Conservation (phyloP, 2,888 invertebrate genomes). For the Oscheius sp. region DNA sequence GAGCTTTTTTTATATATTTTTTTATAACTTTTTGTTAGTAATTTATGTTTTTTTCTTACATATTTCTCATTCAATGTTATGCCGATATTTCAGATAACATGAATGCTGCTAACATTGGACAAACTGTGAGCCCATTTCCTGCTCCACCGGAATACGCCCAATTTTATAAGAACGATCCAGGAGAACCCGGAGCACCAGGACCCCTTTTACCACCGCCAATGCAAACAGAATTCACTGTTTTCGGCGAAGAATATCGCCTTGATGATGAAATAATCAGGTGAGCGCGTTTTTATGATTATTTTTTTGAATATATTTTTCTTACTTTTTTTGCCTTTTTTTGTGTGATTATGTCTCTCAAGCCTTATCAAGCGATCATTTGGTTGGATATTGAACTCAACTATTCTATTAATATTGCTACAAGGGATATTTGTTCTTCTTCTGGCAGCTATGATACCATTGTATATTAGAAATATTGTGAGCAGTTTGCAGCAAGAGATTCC, state of each 20-base stretch:
- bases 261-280: slow-evolving; percentile 61
- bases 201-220: slow-evolving; percentile 55
- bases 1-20: too few relatives aligned
- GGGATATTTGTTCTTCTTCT: neutral
- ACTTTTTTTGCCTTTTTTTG: neutral
- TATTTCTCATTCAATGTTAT: neutral
- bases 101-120: slow-evolving; percentile 42
- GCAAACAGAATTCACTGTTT: slow-evolving; percentile 63
- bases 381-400: neutral
- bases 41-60: neutral
- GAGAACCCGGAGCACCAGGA: neutral
- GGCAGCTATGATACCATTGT: neutral
- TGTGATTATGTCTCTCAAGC: neutral
- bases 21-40: too few relatives aligned
- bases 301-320: neutral
- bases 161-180: slow-evolving; percentile 56
- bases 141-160: slow-evolving; percentile 64
- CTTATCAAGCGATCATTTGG: neutral
- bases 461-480: neutral
- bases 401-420: neutral
- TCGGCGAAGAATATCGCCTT: slow-evolving; percentile 62
- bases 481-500: neutral
- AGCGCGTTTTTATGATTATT: neutral
- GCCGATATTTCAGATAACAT: slow-evolving; percentile 13
- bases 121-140: slow-evolving; percentile 63